A percentile compares a stretch with the other conserved stretches of the same genome.
Conservation (phyloP, 23 tunicate genomes). For the Clavelina lepadiformis region DNA sequence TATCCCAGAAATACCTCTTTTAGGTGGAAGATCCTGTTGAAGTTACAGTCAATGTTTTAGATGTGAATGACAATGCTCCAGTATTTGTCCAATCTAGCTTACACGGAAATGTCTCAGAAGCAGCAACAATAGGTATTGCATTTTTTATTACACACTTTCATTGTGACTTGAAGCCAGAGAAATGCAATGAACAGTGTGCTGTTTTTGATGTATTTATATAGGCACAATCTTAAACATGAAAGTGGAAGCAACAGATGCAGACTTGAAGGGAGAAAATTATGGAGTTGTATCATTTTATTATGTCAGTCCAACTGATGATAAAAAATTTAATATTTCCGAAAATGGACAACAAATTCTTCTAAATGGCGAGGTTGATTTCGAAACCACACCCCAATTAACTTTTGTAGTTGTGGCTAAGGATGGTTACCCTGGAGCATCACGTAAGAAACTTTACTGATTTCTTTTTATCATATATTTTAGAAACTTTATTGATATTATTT, state of each 20-base stretch:
- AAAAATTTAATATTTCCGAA: too few relatives aligned
- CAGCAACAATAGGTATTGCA: constrained; percentile 16
- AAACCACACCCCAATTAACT: constrained; percentile 30
- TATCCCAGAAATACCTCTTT: neutral
- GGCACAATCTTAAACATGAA: too few relatives aligned
- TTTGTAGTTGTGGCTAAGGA: constrained; percentile 62
- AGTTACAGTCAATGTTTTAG: constrained; percentile 24
- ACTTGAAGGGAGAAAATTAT: too few relatives aligned
- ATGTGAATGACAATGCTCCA: constrained; percentile 65
- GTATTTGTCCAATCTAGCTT: constrained; percentile 34
- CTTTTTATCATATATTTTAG: neutral
- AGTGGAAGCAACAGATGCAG: too few relatives aligned
- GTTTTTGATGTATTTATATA: too few relatives aligned
- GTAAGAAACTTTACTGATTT: neutral
- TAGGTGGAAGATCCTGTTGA: neutral
- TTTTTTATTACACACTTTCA: too few relatives aligned
- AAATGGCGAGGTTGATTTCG: too few relatives aligned
- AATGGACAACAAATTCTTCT: too few relatives aligned
- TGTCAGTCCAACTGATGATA: too few relatives aligned
- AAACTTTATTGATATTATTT: neutral
- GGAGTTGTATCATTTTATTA: too few relatives aligned
- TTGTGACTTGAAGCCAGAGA: too few relatives aligned
- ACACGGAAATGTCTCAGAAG: constrained; percentile 45
- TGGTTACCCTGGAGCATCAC: constrained; percentile 6
- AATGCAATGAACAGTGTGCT: too few relatives aligned